Percentiles rank a stretch among this genome's conserved stretches.
Conservation (phyloP, 2,797 vertebrate genomes). For the Sorex maritimensis region DNA sequence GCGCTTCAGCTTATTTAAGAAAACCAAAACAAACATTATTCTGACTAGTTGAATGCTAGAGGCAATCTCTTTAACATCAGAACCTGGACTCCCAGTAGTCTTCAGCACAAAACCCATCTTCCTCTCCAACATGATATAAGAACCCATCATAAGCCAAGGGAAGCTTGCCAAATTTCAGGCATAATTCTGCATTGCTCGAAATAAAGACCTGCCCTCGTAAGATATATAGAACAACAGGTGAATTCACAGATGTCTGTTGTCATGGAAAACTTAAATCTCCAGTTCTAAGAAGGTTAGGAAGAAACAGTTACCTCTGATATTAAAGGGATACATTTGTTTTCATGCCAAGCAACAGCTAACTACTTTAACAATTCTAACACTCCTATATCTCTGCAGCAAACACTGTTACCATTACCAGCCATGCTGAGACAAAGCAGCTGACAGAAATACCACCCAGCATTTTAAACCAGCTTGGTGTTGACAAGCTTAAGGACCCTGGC, state of each 20-base stretch:
- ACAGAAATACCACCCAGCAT: conserved; percentile 97
- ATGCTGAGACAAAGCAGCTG: conserved; percentile 90
- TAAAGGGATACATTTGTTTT: conserved; percentile 95
- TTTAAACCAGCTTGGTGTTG: conserved; percentile 95
- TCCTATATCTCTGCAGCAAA: conserved; percentile 95
- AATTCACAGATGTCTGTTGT: conserved; percentile 95
- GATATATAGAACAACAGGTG: conserved; percentile 92
- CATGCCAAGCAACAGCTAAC: conserved; percentile 95
- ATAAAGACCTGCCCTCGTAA: conserved; percentile 94
- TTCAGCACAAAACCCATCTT: conserved; percentile 23
- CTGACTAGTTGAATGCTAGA: conserved; percentile 45
- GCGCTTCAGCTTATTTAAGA: not conserved
- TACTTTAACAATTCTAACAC: conserved; percentile 97
- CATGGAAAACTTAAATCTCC: conserved; percentile 95
- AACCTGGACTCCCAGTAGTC: conserved; percentile 26
- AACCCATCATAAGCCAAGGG: conserved; percentile 96
- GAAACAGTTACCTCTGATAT: conserved; percentile 95
- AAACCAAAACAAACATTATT: conserved; percentile 1
- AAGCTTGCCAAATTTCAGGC: conserved; percentile 95
- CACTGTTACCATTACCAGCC: conserved; percentile 94
- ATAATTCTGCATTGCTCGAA: conserved; percentile 94
- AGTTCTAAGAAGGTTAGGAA: conserved; percentile 96
- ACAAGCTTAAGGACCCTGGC: conserved; percentile 95
- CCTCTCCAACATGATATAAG: conserved; percentile 91
- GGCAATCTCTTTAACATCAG: conserved; percentile 42